Base-by-base conservation (phyloP, 1,140 invertebrate genomes). In the Cotesia glomerata region DNA sequence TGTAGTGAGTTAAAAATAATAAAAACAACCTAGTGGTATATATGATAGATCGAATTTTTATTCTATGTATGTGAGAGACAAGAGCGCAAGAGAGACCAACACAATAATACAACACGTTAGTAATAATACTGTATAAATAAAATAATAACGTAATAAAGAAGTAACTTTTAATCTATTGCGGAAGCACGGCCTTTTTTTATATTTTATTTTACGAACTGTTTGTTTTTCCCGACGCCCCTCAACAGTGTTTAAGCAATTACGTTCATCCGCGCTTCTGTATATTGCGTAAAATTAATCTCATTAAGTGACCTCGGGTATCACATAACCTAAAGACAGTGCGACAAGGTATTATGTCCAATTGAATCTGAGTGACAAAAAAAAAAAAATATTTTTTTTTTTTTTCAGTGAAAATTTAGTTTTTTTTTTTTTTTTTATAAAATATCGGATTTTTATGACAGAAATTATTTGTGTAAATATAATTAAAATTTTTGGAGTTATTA, bases 201-300 rank as follows among this genome's bases (percentile, higher is more conserved):
- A 1, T 39, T 68, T 32, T n/a, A 54, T 35, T 49, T 52, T 3
- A 32, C 14, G 51, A 14, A 54, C 13, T 49, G 3, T 7, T 18
- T 18, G 14, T 45, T 45, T 65, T 49, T 62, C 34, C 35, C 34
- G 56, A 73, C 52, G 59, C 65, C 35, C 52, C 51, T 59, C 70
- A 72, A 72, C 62, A 62, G 72, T 78, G 71, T 51, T 62, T 71
- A 65, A 75, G 74, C 76, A 78, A 79, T 82, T 79, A 78, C 79
- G 76, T 80, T 79, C 79, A 75, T 72, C 79, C 74, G 75, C 74
- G 68, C 77, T 73, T 52, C 34, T 73, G 56, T 36, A 69, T 80
- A 80, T 86, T 86, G 84, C 84, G 82, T 86, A 85, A 86, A 86
- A 85, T 84, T 84, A 84, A 86, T 86, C 83, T 81, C 78, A 86